phyloP scores from a whole-genome alignment of 2,797 vertebrate genomes.

The Pempheris klunzingeri region DNA sequence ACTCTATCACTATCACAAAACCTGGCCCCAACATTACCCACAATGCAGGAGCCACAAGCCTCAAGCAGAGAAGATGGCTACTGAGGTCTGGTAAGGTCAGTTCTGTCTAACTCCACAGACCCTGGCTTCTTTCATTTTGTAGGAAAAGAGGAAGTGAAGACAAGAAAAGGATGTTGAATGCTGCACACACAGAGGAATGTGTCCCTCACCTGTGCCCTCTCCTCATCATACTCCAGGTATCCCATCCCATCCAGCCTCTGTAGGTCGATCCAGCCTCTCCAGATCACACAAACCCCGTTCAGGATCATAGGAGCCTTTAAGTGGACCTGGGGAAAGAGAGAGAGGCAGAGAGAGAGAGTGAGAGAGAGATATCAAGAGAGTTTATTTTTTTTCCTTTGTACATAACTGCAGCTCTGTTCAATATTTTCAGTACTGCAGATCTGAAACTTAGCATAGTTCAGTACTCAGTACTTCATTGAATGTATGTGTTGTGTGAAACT shows the following conservation, averaged over 20 bases:
- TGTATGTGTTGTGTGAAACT: background rate
- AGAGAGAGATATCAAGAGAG: background rate
- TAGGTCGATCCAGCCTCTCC: conserved; percentile 98
- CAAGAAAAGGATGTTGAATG: background rate
- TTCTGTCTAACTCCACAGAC: background rate
- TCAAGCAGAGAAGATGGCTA: background rate
- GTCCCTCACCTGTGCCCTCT: conserved; percentile 92
- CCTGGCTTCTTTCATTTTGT: background rate
- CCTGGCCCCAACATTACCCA: background rate
- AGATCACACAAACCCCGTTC: conserved; percentile 98
- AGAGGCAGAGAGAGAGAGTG: conserved; percentile 28
- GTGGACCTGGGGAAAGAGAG: conserved; percentile 87
- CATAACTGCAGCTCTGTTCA: background rate
- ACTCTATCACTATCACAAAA: background rate
- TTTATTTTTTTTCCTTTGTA: background rate
- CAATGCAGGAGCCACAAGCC: too few relatives aligned
- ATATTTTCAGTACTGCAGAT: background rate
- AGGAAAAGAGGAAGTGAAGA: background rate
- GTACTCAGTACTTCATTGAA: background rate
- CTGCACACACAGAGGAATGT: background rate
- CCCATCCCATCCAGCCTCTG: conserved; percentile 99
- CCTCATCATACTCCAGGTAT: conserved; percentile 96
- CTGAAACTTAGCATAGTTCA: background rate
- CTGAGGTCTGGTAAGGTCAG: background rate
- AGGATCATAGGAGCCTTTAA: conserved; percentile 99